Evolutionary conservation across 1,140 invertebrate species (phyloP).

Genomic region (Bombus confusus): DNA sequence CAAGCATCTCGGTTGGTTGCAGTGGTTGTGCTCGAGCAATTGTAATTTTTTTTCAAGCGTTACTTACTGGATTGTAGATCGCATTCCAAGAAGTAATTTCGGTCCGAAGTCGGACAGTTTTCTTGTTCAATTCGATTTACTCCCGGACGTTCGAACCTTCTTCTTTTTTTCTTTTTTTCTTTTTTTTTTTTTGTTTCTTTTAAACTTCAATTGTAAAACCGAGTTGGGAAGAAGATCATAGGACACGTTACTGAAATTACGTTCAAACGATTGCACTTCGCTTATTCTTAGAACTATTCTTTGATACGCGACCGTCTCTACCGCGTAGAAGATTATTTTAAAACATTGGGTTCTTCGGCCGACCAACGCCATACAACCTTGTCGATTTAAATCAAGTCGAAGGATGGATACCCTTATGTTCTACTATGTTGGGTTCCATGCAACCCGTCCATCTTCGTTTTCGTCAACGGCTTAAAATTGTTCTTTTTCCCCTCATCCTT

Average conservation of each 20-base stretch:
- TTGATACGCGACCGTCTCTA: neutral
- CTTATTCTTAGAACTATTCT: no score
- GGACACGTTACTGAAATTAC: neutral
- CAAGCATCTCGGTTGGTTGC: conserved; percentile 28
- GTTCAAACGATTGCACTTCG: no score
- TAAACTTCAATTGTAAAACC: neutral
- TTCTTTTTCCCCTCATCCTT: conserved; percentile 2
- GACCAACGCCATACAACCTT: neutral
- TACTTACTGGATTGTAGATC: conserved; percentile 58
- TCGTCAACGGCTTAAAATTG: conserved; percentile 25
- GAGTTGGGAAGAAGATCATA: neutral
- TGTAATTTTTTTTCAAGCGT: conserved; percentile 62
- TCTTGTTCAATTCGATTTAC: conserved; percentile 40
- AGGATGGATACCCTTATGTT: neutral
- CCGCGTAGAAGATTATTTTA: neutral
- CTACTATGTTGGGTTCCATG: conserved; percentile 34
- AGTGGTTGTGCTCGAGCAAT: conserved; percentile 34
- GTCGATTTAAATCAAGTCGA: neutral
- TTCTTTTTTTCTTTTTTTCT: no score
- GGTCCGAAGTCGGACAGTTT: conserved; percentile 32
- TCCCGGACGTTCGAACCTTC: neutral
- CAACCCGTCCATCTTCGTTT: conserved; percentile 34
- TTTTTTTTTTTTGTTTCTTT: no score
- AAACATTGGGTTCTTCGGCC: neutral
- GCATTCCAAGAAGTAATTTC: conserved; percentile 64